Base-by-base conservation (phyloP, 2,888 invertebrate genomes). In the Hecatera dysodea region DNA sequence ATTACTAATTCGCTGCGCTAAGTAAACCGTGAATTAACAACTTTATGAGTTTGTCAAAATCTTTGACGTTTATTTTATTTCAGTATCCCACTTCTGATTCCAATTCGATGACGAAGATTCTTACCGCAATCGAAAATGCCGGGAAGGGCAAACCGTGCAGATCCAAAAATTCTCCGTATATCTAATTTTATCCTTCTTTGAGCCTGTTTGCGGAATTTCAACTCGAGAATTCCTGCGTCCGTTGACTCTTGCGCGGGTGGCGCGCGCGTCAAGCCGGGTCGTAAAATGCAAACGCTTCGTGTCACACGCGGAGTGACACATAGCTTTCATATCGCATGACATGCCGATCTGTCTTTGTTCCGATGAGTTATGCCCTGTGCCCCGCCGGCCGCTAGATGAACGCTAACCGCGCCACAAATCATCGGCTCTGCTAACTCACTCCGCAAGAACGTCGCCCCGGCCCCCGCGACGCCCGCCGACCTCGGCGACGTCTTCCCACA, bases 341-440 rank as follows among this genome's bases (percentile, higher is more conserved):
- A 81, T 81, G 83, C 74, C 78, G 73, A 83, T 78, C 86, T 81
- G 89, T 93, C 93, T 91, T 91, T 91, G 92, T 91, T 90, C 89
- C 78, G 80, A 89, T 92, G 92, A 94, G 89, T 92, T 92, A 92
- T 91, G 87, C 81, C 85, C 85, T 83, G 86, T 85, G 89, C 86
- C 90, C 83, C 71, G 87, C 85, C 88, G 87, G 88, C 87, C 90
- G 90, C 90, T 91, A 90, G 91, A 92, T 91, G 91, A 92, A 91
- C 91, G 90, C 88, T 90, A 92, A 92, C 94, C 93, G 88, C 91
- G 88, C 90, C 87, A 93, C 93, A 93, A 94, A 94, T 94, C 94
- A 94, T 92, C 91, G 85, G 89, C 89, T 90, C 88, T 86, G 89
- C 90, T 90, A 91, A 91, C 90, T 92, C 90, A 88, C 90, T 91